These are phyloP conservation scores for Heliothis virescens DNA, from an alignment of 1,140 invertebrate genomes.

Conservation along the genomic window DNA sequence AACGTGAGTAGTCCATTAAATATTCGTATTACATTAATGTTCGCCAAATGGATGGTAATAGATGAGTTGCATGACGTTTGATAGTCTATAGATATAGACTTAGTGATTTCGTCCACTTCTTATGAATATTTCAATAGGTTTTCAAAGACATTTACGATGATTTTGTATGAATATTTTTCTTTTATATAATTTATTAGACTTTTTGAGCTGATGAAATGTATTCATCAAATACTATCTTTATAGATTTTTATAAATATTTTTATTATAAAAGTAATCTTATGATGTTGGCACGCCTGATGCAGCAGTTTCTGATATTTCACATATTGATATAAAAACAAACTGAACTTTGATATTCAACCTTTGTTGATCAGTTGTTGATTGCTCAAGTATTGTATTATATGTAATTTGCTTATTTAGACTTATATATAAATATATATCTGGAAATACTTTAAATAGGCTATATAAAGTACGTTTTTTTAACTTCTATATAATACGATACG, in stretches of 20 bases:
- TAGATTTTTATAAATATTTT: constrained; percentile 42
- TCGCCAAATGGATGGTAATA: constrained; percentile 48
- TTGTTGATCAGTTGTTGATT: constrained; percentile 8
- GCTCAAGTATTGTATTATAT: neutral
- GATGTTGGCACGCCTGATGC: constrained; percentile 20
- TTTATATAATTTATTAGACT: constrained; percentile 4
- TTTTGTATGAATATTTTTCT: constrained; percentile 23
- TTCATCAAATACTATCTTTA: neutral
- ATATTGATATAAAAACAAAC: neutral
- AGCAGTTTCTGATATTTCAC: neutral
- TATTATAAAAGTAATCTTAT: constrained; percentile 5
- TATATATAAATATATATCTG: neutral
- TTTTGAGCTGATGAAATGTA: constrained; percentile 1
- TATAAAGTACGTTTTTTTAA: neutral
- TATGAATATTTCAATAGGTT: constrained; percentile 40
- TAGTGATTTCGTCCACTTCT: constrained; percentile 70
- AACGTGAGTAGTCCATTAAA: constrained; percentile 56
- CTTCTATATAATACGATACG: too few relatives aligned
- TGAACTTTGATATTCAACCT: neutral
- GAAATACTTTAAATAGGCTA: neutral
- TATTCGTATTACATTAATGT: constrained; percentile 36
- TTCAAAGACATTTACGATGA: constrained; percentile 17
- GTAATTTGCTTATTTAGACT: neutral
- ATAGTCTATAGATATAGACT: constrained; percentile 63
- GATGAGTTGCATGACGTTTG: constrained; percentile 47